Evolutionary conservation across 2,797 vertebrate genomes (phyloP), one percentile per base, ranked within the genome.

Genomic region (Rhodeus uyekii): DNA sequence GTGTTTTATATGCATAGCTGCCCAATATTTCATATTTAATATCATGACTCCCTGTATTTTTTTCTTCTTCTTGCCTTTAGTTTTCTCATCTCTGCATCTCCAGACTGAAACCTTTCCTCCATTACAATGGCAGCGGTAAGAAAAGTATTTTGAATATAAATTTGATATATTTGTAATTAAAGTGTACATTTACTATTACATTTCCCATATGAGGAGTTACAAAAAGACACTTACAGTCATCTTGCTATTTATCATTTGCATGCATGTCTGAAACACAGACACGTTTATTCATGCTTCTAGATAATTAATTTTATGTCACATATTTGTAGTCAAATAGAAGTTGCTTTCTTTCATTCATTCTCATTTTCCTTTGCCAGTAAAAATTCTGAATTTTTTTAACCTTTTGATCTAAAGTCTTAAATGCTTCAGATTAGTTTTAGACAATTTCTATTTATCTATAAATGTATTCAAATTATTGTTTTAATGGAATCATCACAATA

Each of bases 41-140:
- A n/a, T n/a, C n/a, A n/a, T n/a, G n/a, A n/a, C n/a, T n/a, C n/a
- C n/a, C n/a, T n/a, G n/a, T n/a, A n/a, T n/a, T n/a, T n/a, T 19
- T 12, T 39, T 38, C 58, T 77, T 6, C 58, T 65, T 60, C 46
- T 80, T 83, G 68, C 22, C 5, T 85, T 53, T 63, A 84, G 84
- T 42, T 36, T 80, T 76, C 36, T 22, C 53, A 44, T 58, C 63
- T 82, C 63, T 60, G 13, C 44, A 50, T 24, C 83, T 82, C 38
- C 72, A 39, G 38, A 60, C 16, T 60, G 34, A 34, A 83, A 42
- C 72, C 27, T 50, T 63, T 64, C 10, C 61, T 27, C 14, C 61
- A 32, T 67, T 36, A 93, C 85, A 86, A 95, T 95, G 95, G 95
- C 95, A 92, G 95, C 94, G 46, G 95, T 95, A 86, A 95, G 94